Evolutionary conservation across 2,888 invertebrate genomes (phyloP).

Genomic region (Leptura quadrifasciata): DNA sequence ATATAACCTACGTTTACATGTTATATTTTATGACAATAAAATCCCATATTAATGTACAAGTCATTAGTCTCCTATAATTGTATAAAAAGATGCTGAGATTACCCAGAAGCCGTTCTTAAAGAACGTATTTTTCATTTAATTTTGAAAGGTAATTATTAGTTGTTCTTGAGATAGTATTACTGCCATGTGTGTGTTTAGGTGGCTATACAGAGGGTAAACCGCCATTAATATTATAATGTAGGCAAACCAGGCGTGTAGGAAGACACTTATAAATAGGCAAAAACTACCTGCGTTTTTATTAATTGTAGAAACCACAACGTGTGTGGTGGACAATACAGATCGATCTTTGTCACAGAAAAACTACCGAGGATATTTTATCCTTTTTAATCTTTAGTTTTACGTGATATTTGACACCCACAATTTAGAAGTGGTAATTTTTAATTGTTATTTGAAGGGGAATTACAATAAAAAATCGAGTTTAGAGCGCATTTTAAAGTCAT

Average conservation of each 20-base stretch:
- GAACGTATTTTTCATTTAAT: slow-evolving; percentile 26
- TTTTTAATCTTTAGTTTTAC: slow-evolving; percentile 59
- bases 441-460: slow-evolving; percentile 49
- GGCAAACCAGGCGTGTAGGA: slow-evolving; percentile 43
- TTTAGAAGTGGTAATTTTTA: slow-evolving; percentile 62
- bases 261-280: slow-evolving; percentile 67
- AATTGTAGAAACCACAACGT: slow-evolving; percentile 65
- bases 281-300: slow-evolving; percentile 68
- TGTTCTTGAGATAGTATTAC: slow-evolving; percentile 5
- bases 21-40: neutral
- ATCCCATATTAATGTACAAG: neutral
- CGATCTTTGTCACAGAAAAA: slow-evolving; percentile 65
- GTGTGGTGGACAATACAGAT: slow-evolving; percentile 66
- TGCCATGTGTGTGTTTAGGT: slow-evolving; percentile 16
- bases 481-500: slow-evolving; percentile 37
- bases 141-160: slow-evolving; percentile 29
- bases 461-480: slow-evolving; percentile 44
- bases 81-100: slow-evolving; percentile 19
- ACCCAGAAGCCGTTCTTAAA: slow-evolving; percentile 24
- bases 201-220: slow-evolving; percentile 24
- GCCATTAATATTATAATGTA: slow-evolving; percentile 38
- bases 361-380: slow-evolving; percentile 64
- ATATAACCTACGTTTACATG: neutral
- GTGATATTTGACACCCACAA: slow-evolving; percentile 65
- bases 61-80: neutral